These are phyloP conservation scores for Papilio xuthus DNA, from an alignment of 1,140 invertebrate species.

Conservation along the genomic window DNA sequence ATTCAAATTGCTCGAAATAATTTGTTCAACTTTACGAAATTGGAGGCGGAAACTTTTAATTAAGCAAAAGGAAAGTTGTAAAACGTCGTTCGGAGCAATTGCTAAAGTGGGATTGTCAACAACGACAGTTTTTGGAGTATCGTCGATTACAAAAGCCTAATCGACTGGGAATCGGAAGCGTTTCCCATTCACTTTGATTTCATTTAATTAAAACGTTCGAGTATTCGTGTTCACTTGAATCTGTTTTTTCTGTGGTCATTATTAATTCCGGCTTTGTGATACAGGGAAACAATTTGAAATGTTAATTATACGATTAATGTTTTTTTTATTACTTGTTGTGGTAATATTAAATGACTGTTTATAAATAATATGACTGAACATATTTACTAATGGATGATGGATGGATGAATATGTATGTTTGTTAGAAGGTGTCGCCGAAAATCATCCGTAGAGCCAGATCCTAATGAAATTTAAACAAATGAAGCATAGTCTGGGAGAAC, in stretches of 20 bases:
- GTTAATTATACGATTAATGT: not conserved
- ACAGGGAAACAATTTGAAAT: not conserved
- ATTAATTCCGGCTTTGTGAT: not conserved
- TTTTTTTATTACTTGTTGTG: not conserved
- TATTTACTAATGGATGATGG: too few species aligned
- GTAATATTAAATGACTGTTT: not conserved
- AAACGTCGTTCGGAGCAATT: constrained; percentile 58
- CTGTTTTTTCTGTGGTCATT: not conserved
- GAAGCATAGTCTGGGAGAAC: too few species aligned
- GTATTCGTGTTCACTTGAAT: not conserved
- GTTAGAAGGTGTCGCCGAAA: too few species aligned
- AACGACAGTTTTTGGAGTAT: constrained; percentile 31
- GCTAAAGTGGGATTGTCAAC: constrained; percentile 60
- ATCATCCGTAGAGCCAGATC: too few species aligned
- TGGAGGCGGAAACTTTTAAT: constrained; percentile 61
- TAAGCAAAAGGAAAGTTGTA: constrained; percentile 58
- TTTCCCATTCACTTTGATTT: constrained; percentile 30
- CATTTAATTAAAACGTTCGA: constrained; percentile 19
- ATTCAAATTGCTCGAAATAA: constrained; percentile 35
- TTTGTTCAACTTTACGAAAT: constrained; percentile 32
- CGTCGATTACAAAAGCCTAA: constrained; percentile 26
- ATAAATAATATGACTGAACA: too few species aligned
- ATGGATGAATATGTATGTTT: too few species aligned
- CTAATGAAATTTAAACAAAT: too few species aligned
- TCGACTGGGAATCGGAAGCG: constrained; percentile 40